phyloP scores from a whole-genome alignment of 2,797 vertebrate genomes.

The Sternarchorhynchus goeldii region DNA sequence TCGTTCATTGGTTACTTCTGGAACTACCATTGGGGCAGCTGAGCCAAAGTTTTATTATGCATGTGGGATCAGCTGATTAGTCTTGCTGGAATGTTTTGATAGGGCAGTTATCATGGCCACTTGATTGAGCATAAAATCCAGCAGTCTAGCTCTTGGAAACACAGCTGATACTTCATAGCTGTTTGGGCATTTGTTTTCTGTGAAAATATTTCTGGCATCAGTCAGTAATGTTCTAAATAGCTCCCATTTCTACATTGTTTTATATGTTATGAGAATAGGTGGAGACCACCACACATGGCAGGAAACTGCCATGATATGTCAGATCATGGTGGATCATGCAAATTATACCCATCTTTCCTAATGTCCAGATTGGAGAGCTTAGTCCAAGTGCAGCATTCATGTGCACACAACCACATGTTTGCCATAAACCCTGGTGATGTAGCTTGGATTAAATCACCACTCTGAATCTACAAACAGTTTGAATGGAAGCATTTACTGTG shows the following conservation, averaged over 20 bases:
- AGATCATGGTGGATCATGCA: constrained; percentile 52
- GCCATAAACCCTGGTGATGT: constrained; percentile 43
- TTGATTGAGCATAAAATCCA: constrained; percentile 3
- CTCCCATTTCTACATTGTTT: neutral
- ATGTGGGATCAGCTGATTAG: constrained; percentile 5
- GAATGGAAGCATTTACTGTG: constrained; percentile 7
- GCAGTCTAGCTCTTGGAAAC: neutral
- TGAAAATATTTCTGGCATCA: neutral
- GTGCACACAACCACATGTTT: constrained; percentile 9
- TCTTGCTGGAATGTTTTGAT: constrained; percentile 23
- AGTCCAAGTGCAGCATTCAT: constrained; percentile 46
- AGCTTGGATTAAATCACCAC: constrained; percentile 57
- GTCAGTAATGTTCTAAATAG: neutral
- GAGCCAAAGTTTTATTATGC: constrained; percentile 12
- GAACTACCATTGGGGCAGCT: neutral
- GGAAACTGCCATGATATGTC: constrained; percentile 16
- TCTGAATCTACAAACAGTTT: constrained; percentile 15
- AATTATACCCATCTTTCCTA: constrained; percentile 58
- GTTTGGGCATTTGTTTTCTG: neutral
- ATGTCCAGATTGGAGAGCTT: constrained; percentile 66
- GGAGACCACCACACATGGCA: constrained; percentile 35
- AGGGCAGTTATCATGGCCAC: constrained; percentile 24
- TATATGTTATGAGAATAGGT: constrained; percentile 4
- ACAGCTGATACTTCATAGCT: neutral
- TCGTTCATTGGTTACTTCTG: neutral